Evolutionary conservation across 1,140 invertebrate species (phyloP).

Genomic region (Temnothorax longispinosus): DNA sequence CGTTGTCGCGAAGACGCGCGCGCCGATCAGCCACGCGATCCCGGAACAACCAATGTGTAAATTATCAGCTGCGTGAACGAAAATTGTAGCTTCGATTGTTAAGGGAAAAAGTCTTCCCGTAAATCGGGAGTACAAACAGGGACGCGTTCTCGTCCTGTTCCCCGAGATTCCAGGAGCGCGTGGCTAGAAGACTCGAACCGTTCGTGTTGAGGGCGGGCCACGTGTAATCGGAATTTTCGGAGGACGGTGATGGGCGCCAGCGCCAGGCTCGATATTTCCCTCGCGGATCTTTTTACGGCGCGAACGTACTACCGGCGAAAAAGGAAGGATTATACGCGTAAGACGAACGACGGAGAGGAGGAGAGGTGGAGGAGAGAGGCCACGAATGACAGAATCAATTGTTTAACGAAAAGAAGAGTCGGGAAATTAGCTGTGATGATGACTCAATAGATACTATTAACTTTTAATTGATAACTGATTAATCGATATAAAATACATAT

Average conservation of each 20-base stretch:
- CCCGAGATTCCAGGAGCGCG: neutral
- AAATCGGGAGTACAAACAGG: too few species aligned
- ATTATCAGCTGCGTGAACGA: neutral
- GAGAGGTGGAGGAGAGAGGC: too few species aligned
- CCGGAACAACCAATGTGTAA: constrained; percentile 7
- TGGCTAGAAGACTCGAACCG: neutral
- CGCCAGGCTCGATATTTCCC: constrained; percentile 46
- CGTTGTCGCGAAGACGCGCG: neutral
- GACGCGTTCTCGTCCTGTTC: neutral
- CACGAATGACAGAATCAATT: constrained; percentile 53
- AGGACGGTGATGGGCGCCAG: neutral
- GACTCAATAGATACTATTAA: constrained; percentile 80
- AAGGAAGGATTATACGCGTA: neutral
- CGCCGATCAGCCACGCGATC: neutral
- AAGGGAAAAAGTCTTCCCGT: neutral
- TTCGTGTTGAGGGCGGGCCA: neutral
- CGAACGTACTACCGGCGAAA: neutral
- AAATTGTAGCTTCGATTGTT: neutral
- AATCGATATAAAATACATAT: constrained; percentile 47
- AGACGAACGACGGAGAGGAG: neutral
- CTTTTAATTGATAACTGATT: constrained; percentile 80
- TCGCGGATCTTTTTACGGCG: constrained; percentile 10
- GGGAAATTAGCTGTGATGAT: constrained; percentile 83
- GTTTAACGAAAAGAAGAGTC: constrained; percentile 65
- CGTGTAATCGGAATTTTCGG: neutral